A percentile compares a stretch with the other conserved stretches of the same genome.
Evolutionary conservation across 1,140 invertebrate species (phyloP).

Genomic region (Dendrolimus punctatus): DNA sequence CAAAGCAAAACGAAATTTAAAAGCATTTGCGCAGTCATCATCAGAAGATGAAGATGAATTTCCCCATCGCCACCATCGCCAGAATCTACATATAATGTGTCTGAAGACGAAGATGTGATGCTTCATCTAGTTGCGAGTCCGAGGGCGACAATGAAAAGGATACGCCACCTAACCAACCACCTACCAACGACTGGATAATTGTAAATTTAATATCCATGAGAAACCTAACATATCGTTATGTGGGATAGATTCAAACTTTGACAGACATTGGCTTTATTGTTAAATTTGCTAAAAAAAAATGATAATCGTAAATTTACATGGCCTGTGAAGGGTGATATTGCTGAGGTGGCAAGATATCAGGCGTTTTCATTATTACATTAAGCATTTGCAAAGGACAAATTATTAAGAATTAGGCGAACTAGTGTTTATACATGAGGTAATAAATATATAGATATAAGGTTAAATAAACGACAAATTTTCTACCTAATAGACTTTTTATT

Average conservation of each 20-base stretch:
- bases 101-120: slow-evolving; percentile 1
- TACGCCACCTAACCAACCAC: background rate
- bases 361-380: too few relatives aligned
- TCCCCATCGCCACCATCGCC: slow-evolving; percentile 1
- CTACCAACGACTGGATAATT: slow-evolving; percentile 4
- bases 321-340: slow-evolving; percentile 1
- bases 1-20: slow-evolving; percentile 2
- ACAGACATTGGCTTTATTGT: slow-evolving; percentile 2
- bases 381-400: too few relatives aligned
- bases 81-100: slow-evolving; percentile 1
- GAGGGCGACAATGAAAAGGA: background rate
- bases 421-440: too few relatives aligned
- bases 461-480: too few relatives aligned
- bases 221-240: slow-evolving; percentile 1
- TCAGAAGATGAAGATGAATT: slow-evolving; percentile 2
- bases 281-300: slow-evolving; percentile 2
- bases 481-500: too few relatives aligned
- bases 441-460: too few relatives aligned
- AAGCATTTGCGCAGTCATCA: slow-evolving; percentile 1
- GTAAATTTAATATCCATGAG: slow-evolving; percentile 3
- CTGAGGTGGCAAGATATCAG: slow-evolving; percentile 2
- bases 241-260: slow-evolving; percentile 3
- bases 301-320: slow-evolving; percentile 2
- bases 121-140: slow-evolving; percentile 2
- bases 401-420: too few relatives aligned